Conservation (phyloP, 1,140 invertebrate genomes). For the Macrosteles quadrilineatus region DNA sequence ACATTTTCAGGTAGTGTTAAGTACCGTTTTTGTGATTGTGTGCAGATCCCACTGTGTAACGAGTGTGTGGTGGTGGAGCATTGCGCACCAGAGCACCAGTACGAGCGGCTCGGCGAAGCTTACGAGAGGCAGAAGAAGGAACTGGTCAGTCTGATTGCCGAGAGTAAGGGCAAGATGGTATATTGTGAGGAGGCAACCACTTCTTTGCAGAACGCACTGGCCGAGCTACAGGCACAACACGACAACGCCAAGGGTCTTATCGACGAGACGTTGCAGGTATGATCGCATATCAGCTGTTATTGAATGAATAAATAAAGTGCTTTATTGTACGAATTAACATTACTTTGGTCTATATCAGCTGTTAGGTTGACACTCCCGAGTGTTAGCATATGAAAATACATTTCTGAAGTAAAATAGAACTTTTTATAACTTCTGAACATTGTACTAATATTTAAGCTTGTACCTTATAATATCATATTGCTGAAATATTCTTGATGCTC, state of each 20-base stretch:
- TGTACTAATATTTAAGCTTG: too few species aligned
- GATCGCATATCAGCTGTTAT: too few species aligned
- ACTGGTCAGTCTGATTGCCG: slow-evolving; percentile 67
- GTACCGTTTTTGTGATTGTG: too few species aligned
- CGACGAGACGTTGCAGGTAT: slow-evolving; percentile 72
- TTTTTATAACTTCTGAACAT: too few species aligned
- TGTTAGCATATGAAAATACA: too few species aligned
- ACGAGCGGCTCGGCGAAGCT: slow-evolving; percentile 72
- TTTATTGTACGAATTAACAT: too few species aligned
- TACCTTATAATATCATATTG: too few species aligned
- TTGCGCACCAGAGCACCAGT: slow-evolving; percentile 75
- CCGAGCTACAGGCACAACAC: slow-evolving; percentile 82
- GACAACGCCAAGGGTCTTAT: slow-evolving; percentile 84
- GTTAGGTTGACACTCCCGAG: too few species aligned
- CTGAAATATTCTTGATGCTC: too few species aligned
- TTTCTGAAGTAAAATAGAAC: too few species aligned
- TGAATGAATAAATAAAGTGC: background rate
- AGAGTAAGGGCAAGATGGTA: slow-evolving; percentile 70
- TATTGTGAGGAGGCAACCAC: slow-evolving; percentile 73
- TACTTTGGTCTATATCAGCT: too few species aligned
- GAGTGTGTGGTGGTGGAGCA: slow-evolving; percentile 80
- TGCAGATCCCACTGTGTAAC: slow-evolving; percentile 69
- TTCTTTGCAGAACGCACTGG: slow-evolving; percentile 73
- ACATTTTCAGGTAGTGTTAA: too few species aligned
- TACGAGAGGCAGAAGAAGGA: slow-evolving; percentile 75